Conservation (phyloP, 1,140 invertebrate species). For the Ceratina calcarata region DNA sequence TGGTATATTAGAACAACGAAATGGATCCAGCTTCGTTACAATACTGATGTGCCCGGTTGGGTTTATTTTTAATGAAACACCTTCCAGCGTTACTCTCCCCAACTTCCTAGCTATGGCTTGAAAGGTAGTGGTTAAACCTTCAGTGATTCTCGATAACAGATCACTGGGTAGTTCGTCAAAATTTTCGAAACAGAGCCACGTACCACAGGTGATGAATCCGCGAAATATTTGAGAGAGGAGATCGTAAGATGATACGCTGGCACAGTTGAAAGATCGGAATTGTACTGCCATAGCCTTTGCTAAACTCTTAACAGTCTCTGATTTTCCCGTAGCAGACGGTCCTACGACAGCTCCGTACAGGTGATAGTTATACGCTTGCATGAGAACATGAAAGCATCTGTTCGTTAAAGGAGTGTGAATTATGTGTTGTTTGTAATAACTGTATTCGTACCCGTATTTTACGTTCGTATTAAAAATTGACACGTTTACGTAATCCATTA, state of each 20-base stretch:
- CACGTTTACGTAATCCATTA: conserved; percentile 87
- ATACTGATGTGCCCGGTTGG: conserved; percentile 83
- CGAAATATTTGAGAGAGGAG: conserved; percentile 83
- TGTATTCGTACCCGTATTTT: conserved; percentile 91
- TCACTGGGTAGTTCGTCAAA: conserved; percentile 84
- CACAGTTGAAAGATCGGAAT: conserved; percentile 86
- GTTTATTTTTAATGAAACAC: conserved; percentile 82
- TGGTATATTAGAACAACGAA: conserved; percentile 82
- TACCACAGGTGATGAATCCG: conserved; percentile 84
- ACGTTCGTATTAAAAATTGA: conserved; percentile 89
- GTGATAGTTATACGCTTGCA: conserved; percentile 87
- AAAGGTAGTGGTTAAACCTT: conserved; percentile 81
- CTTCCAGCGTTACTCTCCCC: conserved; percentile 83
- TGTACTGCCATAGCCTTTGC: conserved; percentile 84
- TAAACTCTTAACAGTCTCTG: conserved; percentile 86
- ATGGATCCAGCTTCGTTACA: conserved; percentile 84
- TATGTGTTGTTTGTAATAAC: conserved; percentile 90
- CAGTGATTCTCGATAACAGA: conserved; percentile 79
- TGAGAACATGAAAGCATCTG: conserved; percentile 93
- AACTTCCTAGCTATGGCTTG: conserved; percentile 80
- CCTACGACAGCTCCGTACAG: conserved; percentile 84
- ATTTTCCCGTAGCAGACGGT: conserved; percentile 86
- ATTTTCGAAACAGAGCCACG: conserved; percentile 88
- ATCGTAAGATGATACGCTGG: conserved; percentile 83
- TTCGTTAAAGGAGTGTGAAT: conserved; percentile 95